Percentiles rank a stretch among this genome's conserved stretches.
phyloP scores from a whole-genome alignment of 1,140 invertebrate species.

The Temnothorax curvispinosus region DNA sequence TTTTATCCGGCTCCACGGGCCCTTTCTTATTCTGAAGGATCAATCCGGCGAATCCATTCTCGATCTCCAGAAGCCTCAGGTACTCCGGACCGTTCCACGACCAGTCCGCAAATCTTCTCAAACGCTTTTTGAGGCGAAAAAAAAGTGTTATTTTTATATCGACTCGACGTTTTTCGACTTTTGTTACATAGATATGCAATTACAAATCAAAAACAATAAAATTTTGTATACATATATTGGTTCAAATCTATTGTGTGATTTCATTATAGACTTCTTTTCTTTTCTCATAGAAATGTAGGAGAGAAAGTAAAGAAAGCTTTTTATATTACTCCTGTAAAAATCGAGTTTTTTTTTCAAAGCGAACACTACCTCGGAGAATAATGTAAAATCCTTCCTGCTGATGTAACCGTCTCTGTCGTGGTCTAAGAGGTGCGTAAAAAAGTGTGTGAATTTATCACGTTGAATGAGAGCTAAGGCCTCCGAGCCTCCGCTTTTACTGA shows the following conservation, averaged over 20 bases:
- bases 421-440: constrained; percentile 89
- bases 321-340: neutral
- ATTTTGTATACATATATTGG: neutral
- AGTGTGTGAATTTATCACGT: constrained; percentile 89
- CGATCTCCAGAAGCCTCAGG: constrained; percentile 88
- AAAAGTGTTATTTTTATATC: neutral
- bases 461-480: constrained; percentile 87
- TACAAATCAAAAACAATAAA: constrained; percentile 13
- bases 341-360: constrained; percentile 3
- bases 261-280: neutral
- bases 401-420: constrained; percentile 90
- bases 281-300: neutral
- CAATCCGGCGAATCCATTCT: constrained; percentile 76
- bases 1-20: constrained; percentile 6
- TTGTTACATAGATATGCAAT: neutral
- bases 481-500: constrained; percentile 62
- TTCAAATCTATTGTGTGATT: neutral
- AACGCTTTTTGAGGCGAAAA: constrained; percentile 84
- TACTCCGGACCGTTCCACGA: constrained; percentile 89
- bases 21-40: constrained; percentile 49
- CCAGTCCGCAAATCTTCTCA: constrained; percentile 91
- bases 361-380: constrained; percentile 88
- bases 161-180: neutral
- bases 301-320: neutral
- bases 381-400: constrained; percentile 89